Evolutionary conservation across 2,797 vertebrate genomes (phyloP).

Genomic region (Chelon auratus): DNA sequence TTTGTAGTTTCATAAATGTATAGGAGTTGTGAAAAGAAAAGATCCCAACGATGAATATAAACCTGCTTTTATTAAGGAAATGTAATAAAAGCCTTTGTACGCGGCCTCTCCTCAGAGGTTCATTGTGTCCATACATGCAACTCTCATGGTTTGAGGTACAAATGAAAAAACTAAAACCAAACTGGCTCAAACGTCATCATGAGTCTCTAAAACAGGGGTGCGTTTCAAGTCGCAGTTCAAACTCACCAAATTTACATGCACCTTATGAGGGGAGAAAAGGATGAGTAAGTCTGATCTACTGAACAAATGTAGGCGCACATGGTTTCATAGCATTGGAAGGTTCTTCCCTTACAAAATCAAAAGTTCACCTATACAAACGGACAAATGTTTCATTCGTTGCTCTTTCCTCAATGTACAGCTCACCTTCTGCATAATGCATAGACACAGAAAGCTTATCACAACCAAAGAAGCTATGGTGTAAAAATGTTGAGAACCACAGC

Average conservation of each 20-base stretch:
- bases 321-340: constrained; percentile 83
- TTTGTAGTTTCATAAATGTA: too few species aligned
- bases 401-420: constrained; percentile 64
- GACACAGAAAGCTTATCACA: constrained; percentile 71
- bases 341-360: constrained; percentile 69
- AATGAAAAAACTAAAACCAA: constrained; percentile 75
- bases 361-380: constrained; percentile 76
- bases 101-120: constrained; percentile 90
- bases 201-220: constrained; percentile 82
- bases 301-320: constrained; percentile 86
- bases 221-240: constrained; percentile 87
- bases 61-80: constrained; percentile 99
- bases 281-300: constrained; percentile 84
- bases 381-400: constrained; percentile 63
- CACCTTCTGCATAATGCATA: constrained; percentile 67
- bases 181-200: constrained; percentile 67
- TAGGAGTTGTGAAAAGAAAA: not conserved
- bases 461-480: constrained; percentile 71
- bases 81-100: constrained; percentile 98
- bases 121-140: constrained; percentile 92
- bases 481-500: constrained; percentile 62
- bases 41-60: constrained; percentile 79
- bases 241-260: constrained; percentile 92
- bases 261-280: constrained; percentile 86
- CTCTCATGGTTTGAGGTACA: constrained; percentile 90